A percentile compares a stretch with the other conserved stretches of the same genome.
Evolutionary conservation across 2,113 vertebrate genomes (phyloP).

Genomic region (Ceyx margarethae): DNA sequence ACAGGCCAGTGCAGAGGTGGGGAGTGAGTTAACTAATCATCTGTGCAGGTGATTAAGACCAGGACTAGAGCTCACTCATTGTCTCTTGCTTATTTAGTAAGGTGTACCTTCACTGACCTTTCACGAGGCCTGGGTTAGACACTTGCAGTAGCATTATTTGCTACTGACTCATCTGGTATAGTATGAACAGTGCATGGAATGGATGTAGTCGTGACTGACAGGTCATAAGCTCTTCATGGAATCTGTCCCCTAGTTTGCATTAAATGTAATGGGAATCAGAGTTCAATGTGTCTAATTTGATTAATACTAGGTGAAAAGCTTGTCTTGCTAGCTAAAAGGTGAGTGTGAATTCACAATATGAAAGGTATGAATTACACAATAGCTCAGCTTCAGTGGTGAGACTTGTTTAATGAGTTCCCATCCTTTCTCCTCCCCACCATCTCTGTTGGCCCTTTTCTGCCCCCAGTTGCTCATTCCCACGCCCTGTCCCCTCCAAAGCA

Average conservation of each 20-base stretch:
- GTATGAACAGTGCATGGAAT: background rate
- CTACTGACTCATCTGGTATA: background rate
- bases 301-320: background rate
- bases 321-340: background rate
- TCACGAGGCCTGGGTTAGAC: background rate
- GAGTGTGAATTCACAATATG: background rate
- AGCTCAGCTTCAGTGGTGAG: background rate
- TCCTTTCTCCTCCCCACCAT: background rate
- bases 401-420: constrained; percentile 3
- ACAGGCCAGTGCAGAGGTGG: background rate
- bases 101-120: background rate
- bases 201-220: background rate
- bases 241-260: background rate
- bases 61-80: background rate
- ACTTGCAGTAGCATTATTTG: background rate
- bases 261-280: background rate
- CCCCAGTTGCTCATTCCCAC: constrained; percentile 16
- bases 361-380: background rate
- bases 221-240: background rate
- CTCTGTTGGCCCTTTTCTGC: background rate
- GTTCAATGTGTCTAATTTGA: background rate
- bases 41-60: background rate
- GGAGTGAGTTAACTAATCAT: background rate
- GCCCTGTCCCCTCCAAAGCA: constrained; percentile 28
- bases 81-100: background rate